phyloP scores from a whole-genome alignment of 1,140 invertebrate genomes.

The Apis laboriosa region DNA sequence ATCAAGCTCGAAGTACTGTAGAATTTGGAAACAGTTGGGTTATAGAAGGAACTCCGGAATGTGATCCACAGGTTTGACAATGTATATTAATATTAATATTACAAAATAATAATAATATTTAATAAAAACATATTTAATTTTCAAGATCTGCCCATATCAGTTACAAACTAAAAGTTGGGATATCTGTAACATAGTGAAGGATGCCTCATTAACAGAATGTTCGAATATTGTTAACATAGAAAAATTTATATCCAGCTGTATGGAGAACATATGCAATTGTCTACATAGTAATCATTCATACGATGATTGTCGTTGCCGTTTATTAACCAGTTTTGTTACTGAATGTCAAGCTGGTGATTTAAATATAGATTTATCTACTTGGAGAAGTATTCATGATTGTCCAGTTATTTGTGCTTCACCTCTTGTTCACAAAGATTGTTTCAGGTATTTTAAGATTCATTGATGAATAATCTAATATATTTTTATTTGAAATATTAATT shows the following conservation, averaged over 20 bases:
- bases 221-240: slow-evolving; percentile 83
- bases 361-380: slow-evolving; percentile 84
- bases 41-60: slow-evolving; percentile 79
- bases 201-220: slow-evolving; percentile 85
- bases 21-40: slow-evolving; percentile 90
- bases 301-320: slow-evolving; percentile 85
- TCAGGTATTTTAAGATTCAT: slow-evolving; percentile 77
- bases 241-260: slow-evolving; percentile 86
- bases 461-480: neutral
- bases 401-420: slow-evolving; percentile 86
- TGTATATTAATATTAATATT: neutral
- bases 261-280: slow-evolving; percentile 88
- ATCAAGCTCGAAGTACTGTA: slow-evolving; percentile 82
- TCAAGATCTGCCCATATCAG: slow-evolving; percentile 81
- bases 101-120: neutral
- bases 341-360: slow-evolving; percentile 85
- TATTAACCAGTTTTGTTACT: slow-evolving; percentile 86
- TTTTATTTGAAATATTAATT: neutral
- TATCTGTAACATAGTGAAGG: slow-evolving; percentile 83
- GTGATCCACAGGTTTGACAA: slow-evolving; percentile 77
- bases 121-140: neutral
- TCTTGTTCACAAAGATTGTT: slow-evolving; percentile 90
- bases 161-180: slow-evolving; percentile 84
- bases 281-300: slow-evolving; percentile 79
- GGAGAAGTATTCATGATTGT: slow-evolving; percentile 87